Percentiles rank a stretch among this genome's conserved stretches.
phyloP scores from a whole-genome alignment of 1,140 invertebrate species.

The Elymnias hypermnestra region DNA sequence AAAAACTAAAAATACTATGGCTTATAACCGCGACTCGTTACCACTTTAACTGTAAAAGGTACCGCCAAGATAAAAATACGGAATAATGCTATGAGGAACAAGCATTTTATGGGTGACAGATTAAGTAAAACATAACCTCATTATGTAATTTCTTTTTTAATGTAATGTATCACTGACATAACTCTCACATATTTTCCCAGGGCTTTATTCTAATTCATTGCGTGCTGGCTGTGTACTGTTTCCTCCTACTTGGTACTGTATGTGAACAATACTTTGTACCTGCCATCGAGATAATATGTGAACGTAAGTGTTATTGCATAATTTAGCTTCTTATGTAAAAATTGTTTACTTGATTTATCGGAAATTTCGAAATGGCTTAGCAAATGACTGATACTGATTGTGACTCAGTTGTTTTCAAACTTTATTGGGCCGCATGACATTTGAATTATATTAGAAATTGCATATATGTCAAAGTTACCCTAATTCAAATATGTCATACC shows the following conservation, averaged over 20 bases:
- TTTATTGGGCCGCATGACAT: not conserved
- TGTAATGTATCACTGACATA: too few relatives aligned
- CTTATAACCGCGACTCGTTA: too few relatives aligned
- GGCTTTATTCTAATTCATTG: conserved; percentile 84
- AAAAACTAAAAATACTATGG: too few relatives aligned
- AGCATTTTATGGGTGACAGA: too few relatives aligned
- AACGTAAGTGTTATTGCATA: conserved; percentile 78
- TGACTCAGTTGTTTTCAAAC: not conserved
- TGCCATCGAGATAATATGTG: conserved; percentile 88
- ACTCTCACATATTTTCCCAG: conserved; percentile 43
- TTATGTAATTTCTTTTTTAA: too few relatives aligned
- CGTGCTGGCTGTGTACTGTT: conserved; percentile 86
- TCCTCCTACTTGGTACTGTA: conserved; percentile 86
- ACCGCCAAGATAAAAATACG: too few relatives aligned
- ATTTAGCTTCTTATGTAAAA: conserved; percentile 9
- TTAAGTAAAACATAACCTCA: too few relatives aligned
- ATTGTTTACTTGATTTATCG: not conserved
- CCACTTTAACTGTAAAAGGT: too few relatives aligned
- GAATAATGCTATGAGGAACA: too few relatives aligned
- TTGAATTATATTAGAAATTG: too few relatives aligned
- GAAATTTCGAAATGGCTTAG: not conserved
- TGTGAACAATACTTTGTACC: conserved; percentile 93
- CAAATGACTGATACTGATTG: not conserved
- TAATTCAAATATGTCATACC: too few relatives aligned
- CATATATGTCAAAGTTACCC: too few relatives aligned